phyloP scores from a whole-genome alignment of 2,113 vertebrate genomes.

The Cebus imitator region DNA sequence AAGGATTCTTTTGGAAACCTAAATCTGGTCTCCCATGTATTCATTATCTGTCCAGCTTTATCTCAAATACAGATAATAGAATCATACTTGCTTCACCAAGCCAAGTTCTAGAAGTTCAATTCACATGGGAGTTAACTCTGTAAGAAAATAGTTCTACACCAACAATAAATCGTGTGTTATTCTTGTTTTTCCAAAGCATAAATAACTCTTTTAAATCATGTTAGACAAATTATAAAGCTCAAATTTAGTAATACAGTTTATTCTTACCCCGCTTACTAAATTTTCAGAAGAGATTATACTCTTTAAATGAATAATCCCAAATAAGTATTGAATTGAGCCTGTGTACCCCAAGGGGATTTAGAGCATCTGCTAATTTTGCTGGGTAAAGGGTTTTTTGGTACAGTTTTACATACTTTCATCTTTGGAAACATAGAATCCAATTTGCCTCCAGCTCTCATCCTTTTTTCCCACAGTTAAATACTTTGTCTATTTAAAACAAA shows the following conservation, averaged over 20 bases:
- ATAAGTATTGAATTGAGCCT: neutral
- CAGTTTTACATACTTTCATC: neutral
- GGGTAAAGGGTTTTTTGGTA: neutral
- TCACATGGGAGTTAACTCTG: neutral
- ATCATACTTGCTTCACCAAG: neutral
- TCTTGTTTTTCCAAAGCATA: constrained; percentile 66
- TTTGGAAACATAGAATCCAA: constrained; percentile 19
- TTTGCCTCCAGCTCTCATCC: neutral
- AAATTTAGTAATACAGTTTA: constrained; percentile 23
- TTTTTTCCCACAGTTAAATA: neutral
- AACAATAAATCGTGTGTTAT: constrained; percentile 48
- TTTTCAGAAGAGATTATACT: neutral
- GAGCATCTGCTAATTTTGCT: constrained; percentile 22
- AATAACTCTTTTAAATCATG: constrained; percentile 45
- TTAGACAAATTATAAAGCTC: neutral
- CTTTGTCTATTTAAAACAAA: constrained; percentile 16
- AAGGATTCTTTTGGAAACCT: neutral
- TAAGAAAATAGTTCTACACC: neutral
- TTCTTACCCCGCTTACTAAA: constrained; percentile 36
- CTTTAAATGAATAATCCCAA: constrained; percentile 34
- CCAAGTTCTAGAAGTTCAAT: neutral
- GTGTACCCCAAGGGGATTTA: constrained; percentile 18
- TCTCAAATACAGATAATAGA: neutral
- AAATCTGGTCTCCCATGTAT: neutral
- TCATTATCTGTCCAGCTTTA: neutral